Evolutionary conservation across 2,113 vertebrate genomes (phyloP).

Genomic region (Tupaia tana): DNA sequence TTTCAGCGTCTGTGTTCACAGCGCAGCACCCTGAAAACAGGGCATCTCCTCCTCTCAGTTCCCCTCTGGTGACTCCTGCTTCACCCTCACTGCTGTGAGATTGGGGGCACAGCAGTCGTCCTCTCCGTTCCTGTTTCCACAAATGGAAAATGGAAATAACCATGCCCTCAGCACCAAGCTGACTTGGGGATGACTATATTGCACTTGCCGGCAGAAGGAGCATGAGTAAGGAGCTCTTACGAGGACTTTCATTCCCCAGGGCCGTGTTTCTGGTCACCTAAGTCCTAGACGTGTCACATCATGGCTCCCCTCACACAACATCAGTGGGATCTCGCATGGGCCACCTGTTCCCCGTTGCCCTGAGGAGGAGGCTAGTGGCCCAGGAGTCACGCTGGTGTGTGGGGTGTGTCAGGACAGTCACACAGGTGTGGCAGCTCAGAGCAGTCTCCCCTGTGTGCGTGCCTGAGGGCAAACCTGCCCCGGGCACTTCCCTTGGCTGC

Average conservation of each 20-base stretch:
- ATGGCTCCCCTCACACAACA: background rate
- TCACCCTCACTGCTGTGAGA: background rate
- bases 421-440: background rate
- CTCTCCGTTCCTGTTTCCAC: background rate
- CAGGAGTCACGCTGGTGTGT: background rate
- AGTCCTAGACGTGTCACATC: background rate
- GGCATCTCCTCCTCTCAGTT: accelerated
- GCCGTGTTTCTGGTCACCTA: no score
- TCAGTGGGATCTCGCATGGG: background rate
- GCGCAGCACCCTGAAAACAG: no score
- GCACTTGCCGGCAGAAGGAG: background rate
- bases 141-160: background rate
- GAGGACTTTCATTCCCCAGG: background rate
- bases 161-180: accelerated
- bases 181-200: background rate
- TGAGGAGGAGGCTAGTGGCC: background rate
- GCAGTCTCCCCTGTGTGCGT: accelerated
- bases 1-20: background rate
- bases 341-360: background rate
- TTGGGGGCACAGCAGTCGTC: background rate
- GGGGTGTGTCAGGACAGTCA: background rate
- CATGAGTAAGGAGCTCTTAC: background rate
- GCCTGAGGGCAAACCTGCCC: background rate
- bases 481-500: background rate
- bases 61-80: accelerated